Evolutionary conservation across 2,113 vertebrate genomes (phyloP), one percentile per base, ranked within the genome.

Genomic region (Psettodes erumei): DNA sequence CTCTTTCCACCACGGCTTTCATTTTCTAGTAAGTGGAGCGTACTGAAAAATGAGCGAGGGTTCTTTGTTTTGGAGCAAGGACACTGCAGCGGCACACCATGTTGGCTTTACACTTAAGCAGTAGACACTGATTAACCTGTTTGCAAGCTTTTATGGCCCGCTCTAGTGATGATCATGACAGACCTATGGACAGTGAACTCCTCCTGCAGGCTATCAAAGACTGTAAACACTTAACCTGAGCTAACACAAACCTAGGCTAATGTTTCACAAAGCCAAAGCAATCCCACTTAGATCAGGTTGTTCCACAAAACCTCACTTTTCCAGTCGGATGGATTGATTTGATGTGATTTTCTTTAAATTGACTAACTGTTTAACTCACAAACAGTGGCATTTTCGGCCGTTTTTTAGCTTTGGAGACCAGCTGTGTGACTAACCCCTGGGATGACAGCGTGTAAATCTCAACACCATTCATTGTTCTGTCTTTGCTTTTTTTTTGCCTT

Each of bases 221-320:
- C 65, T 45, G 81, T 82, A 86, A 92, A 91, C 86, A 83, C 85
- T 90, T 88, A 77, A 69, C 81, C 78, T 86, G 78, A 72, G 37
- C 80, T 68, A 88, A 87, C 71, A 77, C 77, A 89, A 70, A 81
- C 67, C 45, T 81, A 75, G 63, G 81, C 65, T 85, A 90, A 89
- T 87, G 83, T 82, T 89, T 90, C 62, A 88, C 87, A 73, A 79
- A 70, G 42, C 64, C 82, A 81, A 81, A 84, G 51, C 68, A 82
- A 66, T 81, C 90, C 47, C 74, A 58, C 73, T 71, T 43, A 38
- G 32, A 72, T 76, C 28, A 8, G 54, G 38, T 25, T 68, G 27
- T 88, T 84, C 55, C 37, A 72, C 35, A 56, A 82, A 77, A 42
- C 55, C 55, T 75, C 30, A 43, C 28, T 47, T 38, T 68, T 73